A percentile compares a stretch with the other conserved stretches of the same genome.
These are phyloP conservation scores for Hydrozoanthus tunicans DNA, from an alignment of 64 coral and sea anemone genomes.

Conservation along the genomic window DNA sequence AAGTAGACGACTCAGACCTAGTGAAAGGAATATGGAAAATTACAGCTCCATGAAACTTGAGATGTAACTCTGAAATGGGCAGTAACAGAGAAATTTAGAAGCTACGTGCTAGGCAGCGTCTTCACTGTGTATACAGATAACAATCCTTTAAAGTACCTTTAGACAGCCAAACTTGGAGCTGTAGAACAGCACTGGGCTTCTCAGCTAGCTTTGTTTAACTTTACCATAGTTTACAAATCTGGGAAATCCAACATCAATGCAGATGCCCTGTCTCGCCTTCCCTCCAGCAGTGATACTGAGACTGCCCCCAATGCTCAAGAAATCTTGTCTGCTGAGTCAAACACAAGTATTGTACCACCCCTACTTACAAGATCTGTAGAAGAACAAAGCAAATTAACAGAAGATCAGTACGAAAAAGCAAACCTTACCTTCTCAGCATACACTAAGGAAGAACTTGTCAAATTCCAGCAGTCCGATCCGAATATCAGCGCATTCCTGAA, in stretches of 20 bases:
- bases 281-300: no score
- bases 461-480: background rate
- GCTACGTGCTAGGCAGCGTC: background rate
- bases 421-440: background rate
- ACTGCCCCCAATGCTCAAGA: no score
- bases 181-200: conserved; percentile 9
- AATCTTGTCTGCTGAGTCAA: no score
- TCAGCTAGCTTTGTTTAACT: conserved; percentile 1
- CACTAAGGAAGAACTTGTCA: background rate
- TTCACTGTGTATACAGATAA: conserved; percentile 15
- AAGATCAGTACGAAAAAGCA: background rate
- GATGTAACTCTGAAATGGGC: conserved; percentile 23
- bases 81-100: conserved; percentile 1
- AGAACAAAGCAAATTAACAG: background rate
- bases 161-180: conserved; percentile 5
- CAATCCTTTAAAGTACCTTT: conserved; percentile 9
- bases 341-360: no score
- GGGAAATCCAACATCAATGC: background rate
- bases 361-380: background rate
- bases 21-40: conserved; percentile 14
- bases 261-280: background rate
- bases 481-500: background rate
- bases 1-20: background rate
- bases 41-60: conserved; percentile 34
- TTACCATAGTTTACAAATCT: conserved; percentile 4